phyloP scores from a whole-genome alignment of 2,888 invertebrate genomes.

The Plagiodera versicolora region DNA sequence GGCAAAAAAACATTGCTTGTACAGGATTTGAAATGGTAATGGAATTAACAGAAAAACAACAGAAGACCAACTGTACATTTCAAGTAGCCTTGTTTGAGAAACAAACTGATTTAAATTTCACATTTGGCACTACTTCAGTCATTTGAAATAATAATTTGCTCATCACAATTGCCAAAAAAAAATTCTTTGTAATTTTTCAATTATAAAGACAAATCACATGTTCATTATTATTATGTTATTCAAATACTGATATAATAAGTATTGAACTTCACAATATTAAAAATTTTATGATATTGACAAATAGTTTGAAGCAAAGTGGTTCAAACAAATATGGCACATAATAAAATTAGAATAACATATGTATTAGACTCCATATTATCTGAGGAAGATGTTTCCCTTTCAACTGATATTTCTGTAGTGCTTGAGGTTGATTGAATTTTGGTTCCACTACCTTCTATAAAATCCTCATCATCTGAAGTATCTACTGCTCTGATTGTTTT shows the following conservation, averaged over 20 bases:
- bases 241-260: too few species aligned
- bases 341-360: not conserved
- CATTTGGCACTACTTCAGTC: not conserved
- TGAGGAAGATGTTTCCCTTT: not conserved
- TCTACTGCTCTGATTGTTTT: not conserved
- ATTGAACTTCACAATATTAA: not conserved
- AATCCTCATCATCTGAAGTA: constrained; percentile 29
- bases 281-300: not conserved
- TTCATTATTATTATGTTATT: too few species aligned
- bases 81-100: too few species aligned
- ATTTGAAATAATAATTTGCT: too few species aligned
- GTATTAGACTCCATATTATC: not conserved
- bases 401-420: not conserved
- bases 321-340: not conserved
- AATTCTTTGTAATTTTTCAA: too few species aligned
- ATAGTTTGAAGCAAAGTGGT: not conserved
- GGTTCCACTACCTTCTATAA: constrained; percentile 29
- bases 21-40: too few species aligned
- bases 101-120: not conserved
- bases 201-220: too few species aligned
- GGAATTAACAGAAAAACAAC: too few species aligned
- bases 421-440: constrained; percentile 7
- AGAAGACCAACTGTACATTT: too few species aligned
- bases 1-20: not conserved
- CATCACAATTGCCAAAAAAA: too few species aligned